phyloP scores from a whole-genome alignment of 2,797 vertebrate species.

The Sebastes vulpes region DNA sequence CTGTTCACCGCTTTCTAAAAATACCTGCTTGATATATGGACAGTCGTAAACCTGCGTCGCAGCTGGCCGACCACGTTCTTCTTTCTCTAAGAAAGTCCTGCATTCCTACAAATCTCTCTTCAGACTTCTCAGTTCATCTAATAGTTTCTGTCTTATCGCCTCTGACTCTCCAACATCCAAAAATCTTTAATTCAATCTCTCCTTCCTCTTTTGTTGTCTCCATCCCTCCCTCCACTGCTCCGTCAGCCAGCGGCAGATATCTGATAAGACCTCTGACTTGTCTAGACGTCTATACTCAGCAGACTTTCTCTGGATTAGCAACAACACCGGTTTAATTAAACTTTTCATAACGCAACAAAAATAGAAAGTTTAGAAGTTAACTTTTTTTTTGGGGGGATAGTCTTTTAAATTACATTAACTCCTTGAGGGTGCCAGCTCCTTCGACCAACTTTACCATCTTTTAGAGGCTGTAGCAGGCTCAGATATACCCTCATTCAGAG shows the following conservation, averaged over 20 bases:
- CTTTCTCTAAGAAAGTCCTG: neutral
- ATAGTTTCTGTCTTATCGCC: neutral
- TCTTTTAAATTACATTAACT: neutral
- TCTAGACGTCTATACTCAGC: constrained; percentile 16
- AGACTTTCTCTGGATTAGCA: neutral
- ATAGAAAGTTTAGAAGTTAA: neutral
- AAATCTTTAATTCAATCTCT: constrained; percentile 51
- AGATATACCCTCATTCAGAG: no score
- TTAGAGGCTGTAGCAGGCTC: no score
- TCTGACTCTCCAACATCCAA: neutral
- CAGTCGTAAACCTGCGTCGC: neutral
- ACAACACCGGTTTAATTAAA: neutral
- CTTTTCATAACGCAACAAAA: neutral
- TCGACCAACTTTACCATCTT: no score
- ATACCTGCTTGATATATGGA: neutral
- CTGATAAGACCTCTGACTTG: constrained; percentile 21
- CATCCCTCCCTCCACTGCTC: constrained; percentile 1
- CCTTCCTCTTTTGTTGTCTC: constrained; percentile 10
- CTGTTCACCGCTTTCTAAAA: neutral
- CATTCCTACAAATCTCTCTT: neutral
- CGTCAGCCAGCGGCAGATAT: constrained; percentile 8
- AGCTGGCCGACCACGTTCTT: neutral
- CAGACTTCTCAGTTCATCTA: neutral
- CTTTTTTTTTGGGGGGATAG: neutral
- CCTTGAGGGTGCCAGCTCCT: no score